Conservation (phyloP, 2,797 vertebrate genomes). For the Knipowitschia caucasica region DNA sequence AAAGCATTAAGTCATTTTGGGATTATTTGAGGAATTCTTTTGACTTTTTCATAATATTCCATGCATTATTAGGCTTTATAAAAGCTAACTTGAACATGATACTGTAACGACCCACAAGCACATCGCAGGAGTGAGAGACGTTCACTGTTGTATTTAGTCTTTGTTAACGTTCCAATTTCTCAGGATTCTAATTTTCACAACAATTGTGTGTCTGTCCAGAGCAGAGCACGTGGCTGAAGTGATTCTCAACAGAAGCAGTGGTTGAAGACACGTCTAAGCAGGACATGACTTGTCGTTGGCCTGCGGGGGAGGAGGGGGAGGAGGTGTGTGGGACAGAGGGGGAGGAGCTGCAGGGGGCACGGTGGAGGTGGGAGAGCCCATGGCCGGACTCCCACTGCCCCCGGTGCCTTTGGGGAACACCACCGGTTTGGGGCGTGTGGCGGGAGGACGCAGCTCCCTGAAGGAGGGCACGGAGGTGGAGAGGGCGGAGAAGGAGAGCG, state of each 20-base stretch:
- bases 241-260: not conserved
- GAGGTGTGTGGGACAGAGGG: constrained; percentile 77
- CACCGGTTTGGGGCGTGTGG: constrained; percentile 88
- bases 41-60: not conserved
- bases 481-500: constrained; percentile 81
- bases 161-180: not conserved
- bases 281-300: constrained; percentile 94
- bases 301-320: constrained; percentile 82
- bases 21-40: not conserved
- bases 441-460: constrained; percentile 84
- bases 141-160: not conserved
- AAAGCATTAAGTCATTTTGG: not conserved
- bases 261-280: constrained; percentile 68
- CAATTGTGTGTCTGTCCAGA: not conserved
- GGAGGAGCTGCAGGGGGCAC: constrained; percentile 81
- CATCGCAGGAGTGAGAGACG: not conserved
- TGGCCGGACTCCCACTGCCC: constrained; percentile 76
- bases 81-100: not conserved
- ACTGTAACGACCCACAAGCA: not conserved
- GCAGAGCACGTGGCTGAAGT: not conserved
- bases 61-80: not conserved
- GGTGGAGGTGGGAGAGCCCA: constrained; percentile 82
- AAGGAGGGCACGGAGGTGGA: constrained; percentile 86
- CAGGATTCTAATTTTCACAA: not conserved
- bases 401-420: constrained; percentile 88